Conservation (phyloP, 2,113 vertebrate genomes). For the Noturus placidus region DNA sequence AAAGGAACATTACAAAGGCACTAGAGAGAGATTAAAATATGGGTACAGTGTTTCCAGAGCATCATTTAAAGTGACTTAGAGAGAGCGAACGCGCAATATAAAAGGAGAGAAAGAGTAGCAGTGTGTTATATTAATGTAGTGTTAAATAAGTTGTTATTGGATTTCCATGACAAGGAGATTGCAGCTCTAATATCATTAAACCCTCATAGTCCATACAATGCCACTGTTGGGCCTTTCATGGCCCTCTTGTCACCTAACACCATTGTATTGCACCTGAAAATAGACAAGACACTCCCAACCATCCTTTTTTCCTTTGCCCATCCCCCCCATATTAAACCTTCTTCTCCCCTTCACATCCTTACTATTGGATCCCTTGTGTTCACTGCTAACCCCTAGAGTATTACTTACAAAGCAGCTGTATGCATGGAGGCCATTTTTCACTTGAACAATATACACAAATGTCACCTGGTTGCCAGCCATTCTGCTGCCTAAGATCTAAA, state of each 20-base stretch:
- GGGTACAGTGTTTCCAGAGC: neutral
- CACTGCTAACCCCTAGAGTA: slow-evolving; percentile 9
- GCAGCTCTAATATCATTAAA: slow-evolving; percentile 22
- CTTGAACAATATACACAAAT: slow-evolving; percentile 33
- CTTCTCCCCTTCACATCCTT: neutral
- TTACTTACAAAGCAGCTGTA: slow-evolving; percentile 27
- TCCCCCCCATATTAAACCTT: slow-evolving; percentile 8
- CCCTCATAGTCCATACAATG: slow-evolving; percentile 10
- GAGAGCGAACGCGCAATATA: neutral
- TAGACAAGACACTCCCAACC: slow-evolving; percentile 44
- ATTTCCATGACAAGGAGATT: slow-evolving; percentile 22
- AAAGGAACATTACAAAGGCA: slow-evolving; percentile 25
- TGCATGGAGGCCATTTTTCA: slow-evolving; percentile 46
- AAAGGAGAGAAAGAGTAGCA: slow-evolving; percentile 17
- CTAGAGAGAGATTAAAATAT: neutral
- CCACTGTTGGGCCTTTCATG: slow-evolving; percentile 10
- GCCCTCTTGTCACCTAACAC: slow-evolving; percentile 38
- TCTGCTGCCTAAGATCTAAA: slow-evolving; percentile 29
- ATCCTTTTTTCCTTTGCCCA: neutral
- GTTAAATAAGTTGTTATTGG: slow-evolving; percentile 35
- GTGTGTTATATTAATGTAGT: neutral
- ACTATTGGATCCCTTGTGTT: neutral
- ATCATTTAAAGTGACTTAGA: slow-evolving; percentile 9
- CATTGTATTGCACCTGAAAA: slow-evolving; percentile 44
- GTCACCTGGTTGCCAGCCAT: slow-evolving; percentile 27